These are phyloP conservation scores for Centrocercus urophasianus DNA, from an alignment of 2,113 vertebrate species.

Conservation along the genomic window DNA sequence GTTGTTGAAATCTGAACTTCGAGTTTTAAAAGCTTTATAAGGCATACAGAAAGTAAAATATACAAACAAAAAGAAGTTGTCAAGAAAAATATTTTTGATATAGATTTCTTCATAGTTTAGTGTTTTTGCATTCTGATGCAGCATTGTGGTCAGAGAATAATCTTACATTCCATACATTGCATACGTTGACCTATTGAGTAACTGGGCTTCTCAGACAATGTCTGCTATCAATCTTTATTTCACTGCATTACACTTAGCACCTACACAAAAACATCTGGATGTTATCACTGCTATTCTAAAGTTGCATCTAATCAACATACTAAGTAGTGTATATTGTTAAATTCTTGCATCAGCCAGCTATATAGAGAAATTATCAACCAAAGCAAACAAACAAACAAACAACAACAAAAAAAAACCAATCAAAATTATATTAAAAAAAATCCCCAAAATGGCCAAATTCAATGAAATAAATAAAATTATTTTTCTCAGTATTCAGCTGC, in stretches of 20 bases:
- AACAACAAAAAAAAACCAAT: neutral
- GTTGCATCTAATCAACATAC: constrained; percentile 8
- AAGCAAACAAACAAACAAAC: neutral
- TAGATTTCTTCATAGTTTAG: neutral
- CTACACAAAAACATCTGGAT: neutral
- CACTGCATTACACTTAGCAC: neutral
- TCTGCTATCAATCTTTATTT: constrained; percentile 46
- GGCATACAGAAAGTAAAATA: neutral
- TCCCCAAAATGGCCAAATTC: neutral
- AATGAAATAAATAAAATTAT: neutral
- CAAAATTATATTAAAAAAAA: neutral
- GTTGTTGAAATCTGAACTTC: neutral
- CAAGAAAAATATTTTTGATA: neutral
- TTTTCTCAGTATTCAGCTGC: neutral
- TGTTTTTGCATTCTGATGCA: neutral
- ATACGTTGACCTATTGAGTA: neutral
- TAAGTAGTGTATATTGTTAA: neutral
- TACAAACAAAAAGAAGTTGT: neutral
- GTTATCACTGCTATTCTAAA: neutral
- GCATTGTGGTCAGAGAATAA: neutral
- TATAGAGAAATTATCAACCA: neutral
- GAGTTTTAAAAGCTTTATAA: neutral
- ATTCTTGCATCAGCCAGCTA: neutral
- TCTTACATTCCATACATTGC: neutral
- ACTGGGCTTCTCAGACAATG: neutral